Percentiles rank a stretch among this genome's conserved stretches.
Evolutionary conservation across 2,113 vertebrate species (phyloP).

Genomic region (Spilogale gracilis): DNA sequence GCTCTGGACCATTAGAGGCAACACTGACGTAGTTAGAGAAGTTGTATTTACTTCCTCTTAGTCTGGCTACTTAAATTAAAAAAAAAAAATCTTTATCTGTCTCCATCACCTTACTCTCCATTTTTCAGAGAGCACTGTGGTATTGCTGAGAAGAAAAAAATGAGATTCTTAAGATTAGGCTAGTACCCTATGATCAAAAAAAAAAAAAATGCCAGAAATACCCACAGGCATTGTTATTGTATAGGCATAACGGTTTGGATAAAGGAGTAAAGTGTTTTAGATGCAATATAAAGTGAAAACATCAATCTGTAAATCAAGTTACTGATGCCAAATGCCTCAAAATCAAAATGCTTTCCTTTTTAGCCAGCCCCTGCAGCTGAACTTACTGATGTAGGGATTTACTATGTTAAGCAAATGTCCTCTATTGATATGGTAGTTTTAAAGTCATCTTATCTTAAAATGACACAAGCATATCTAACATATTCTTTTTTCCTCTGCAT

Average conservation of each 20-base stretch:
- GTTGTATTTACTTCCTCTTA: not conserved
- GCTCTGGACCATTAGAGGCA: not conserved
- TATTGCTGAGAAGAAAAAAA: not conserved
- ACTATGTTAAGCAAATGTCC: conserved; percentile 12
- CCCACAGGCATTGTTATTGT: not conserved
- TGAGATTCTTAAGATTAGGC: not conserved
- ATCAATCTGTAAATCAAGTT: conserved; percentile 1
- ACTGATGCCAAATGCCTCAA: conserved; percentile 12
- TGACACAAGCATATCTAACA: conserved; percentile 36
- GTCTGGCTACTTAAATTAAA: not conserved
- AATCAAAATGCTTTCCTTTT: conserved; percentile 32
- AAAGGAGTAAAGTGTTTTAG: conserved; percentile 36
- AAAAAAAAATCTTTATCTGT: not conserved
- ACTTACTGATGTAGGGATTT: not conserved
- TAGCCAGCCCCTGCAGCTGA: not conserved
- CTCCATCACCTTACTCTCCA: not conserved
- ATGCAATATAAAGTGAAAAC: conserved; percentile 11
- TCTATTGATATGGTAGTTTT: conserved; percentile 12
- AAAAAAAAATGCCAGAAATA: conserved; percentile 42
- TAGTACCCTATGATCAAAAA: not conserved
- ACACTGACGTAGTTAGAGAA: not conserved
- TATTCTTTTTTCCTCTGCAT: not conserved
- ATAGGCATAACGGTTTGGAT: not conserved
- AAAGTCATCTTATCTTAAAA: conserved; percentile 65
- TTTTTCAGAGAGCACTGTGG: not conserved